Evolutionary conservation across 2,888 invertebrate species (phyloP).

Genomic region (Rhagophthalmus giganteus): DNA sequence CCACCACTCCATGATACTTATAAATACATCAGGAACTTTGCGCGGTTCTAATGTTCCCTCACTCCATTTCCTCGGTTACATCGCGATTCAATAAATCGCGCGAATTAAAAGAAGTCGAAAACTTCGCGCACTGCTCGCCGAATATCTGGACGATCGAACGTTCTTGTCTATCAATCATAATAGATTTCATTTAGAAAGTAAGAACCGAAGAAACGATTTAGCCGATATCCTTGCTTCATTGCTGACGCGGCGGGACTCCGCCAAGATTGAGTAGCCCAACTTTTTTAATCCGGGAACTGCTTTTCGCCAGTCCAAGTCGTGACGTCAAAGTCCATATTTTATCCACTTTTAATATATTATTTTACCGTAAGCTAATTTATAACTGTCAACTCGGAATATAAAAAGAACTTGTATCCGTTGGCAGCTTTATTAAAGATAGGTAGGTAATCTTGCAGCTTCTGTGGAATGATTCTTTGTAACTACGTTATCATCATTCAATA

Average conservation of each 20-base stretch:
- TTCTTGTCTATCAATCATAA: conserved; percentile 46
- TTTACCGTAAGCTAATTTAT: conserved; percentile 31
- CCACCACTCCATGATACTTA: conserved; percentile 25
- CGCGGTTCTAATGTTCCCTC: conserved; percentile 18
- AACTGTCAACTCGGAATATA: conserved; percentile 24
- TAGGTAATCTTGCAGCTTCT: too few species aligned
- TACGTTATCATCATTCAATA: too few species aligned
- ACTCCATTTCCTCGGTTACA: conserved; percentile 17
- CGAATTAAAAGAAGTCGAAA: conserved; percentile 1
- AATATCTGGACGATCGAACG: conserved; percentile 32
- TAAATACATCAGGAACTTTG: conserved; percentile 31
- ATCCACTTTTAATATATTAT: conserved; percentile 37
- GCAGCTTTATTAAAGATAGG: conserved; percentile 10
- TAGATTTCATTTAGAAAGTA: conserved; percentile 45
- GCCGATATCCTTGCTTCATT: conserved; percentile 38
- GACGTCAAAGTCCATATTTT: conserved; percentile 35
- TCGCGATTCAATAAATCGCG: too few species aligned
- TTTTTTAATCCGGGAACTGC: conserved; percentile 38
- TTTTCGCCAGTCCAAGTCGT: conserved; percentile 22
- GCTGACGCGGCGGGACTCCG: conserved; percentile 38
- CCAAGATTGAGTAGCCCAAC: conserved; percentile 39
- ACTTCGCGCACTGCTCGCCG: conserved; percentile 29
- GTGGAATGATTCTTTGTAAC: too few species aligned
- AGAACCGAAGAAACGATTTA: conserved; percentile 31
- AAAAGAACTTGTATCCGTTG: conserved; percentile 21